These are phyloP conservation scores for Redunca redunca DNA, from an alignment of 2,113 vertebrate genomes.

Conservation along the genomic window DNA sequence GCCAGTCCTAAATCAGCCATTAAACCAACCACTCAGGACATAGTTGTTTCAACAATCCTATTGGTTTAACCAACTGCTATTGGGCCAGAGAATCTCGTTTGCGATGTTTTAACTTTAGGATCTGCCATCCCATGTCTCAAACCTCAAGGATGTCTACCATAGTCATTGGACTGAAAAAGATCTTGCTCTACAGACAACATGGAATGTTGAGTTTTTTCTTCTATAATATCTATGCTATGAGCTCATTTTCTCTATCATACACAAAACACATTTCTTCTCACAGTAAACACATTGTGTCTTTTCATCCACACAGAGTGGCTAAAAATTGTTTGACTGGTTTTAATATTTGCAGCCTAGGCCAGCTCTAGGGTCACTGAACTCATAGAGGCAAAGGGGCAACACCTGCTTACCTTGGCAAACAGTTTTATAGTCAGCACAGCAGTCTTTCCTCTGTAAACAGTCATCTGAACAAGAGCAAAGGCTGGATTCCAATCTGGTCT, in stretches of 20 bases:
- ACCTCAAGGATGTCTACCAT: neutral
- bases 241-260: neutral
- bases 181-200: neutral
- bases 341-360: neutral
- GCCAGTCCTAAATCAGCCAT: neutral
- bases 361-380: neutral
- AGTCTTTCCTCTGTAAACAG: constrained; percentile 81
- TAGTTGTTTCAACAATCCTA: neutral
- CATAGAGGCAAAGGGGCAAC: neutral
- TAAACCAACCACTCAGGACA: neutral
- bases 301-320: neutral
- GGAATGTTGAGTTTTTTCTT: neutral
- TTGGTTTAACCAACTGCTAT: neutral
- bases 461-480: constrained; percentile 86
- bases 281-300: neutral
- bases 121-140: neutral
- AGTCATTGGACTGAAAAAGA: neutral
- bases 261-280: neutral
- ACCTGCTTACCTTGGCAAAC: constrained; percentile 81
- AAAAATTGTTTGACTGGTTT: neutral
- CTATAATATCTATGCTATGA: neutral
- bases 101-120: neutral
- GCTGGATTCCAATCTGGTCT: constrained; percentile 75
- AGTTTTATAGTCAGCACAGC: constrained; percentile 82
- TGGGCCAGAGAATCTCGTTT: neutral